Conservation (phyloP, 35 echinoderm and acorn worm species). For the Amphiura filiformis region DNA sequence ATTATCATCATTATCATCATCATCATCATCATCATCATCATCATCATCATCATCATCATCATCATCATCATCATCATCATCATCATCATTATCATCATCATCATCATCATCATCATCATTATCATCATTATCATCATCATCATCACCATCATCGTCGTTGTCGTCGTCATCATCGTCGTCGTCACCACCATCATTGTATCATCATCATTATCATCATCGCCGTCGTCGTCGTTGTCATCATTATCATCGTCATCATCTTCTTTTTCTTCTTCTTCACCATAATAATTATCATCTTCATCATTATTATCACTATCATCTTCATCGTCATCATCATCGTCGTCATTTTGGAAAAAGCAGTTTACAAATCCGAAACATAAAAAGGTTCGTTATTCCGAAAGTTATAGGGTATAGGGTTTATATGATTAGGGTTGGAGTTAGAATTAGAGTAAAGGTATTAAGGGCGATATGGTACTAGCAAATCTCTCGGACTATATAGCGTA, state of each 20-base stretch:
- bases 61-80: background rate
- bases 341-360: too few species aligned
- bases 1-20: background rate
- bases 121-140: background rate
- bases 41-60: background rate
- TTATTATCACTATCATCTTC: too few species aligned
- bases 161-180: background rate
- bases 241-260: background rate
- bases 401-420: too few species aligned
- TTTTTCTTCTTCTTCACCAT: background rate
- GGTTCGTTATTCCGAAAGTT: too few species aligned
- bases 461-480: too few species aligned
- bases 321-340: too few species aligned
- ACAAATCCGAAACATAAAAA: too few species aligned
- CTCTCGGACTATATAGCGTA: too few species aligned
- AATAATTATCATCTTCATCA: too few species aligned
- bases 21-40: background rate
- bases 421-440: too few species aligned
- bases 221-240: constrained; percentile 4
- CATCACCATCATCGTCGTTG: background rate
- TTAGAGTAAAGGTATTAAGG: too few species aligned
- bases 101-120: background rate
- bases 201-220: too few species aligned
- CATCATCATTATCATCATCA: background rate
- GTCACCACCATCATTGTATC: background rate